Evolutionary conservation across 1,140 invertebrate species (phyloP), one percentile per base, ranked within the genome.

Genomic region (Battus philenor): DNA sequence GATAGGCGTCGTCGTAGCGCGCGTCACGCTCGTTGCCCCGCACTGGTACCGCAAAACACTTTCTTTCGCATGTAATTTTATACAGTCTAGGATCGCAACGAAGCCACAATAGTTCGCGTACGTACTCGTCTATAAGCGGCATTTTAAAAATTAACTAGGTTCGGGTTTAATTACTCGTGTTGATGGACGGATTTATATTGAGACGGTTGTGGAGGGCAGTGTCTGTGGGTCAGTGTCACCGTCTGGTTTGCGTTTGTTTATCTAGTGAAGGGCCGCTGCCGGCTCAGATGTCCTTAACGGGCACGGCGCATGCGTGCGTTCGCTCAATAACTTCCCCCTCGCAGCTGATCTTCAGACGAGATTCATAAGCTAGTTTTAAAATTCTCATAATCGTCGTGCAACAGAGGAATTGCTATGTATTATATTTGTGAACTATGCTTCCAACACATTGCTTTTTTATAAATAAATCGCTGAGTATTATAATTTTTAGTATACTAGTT

Each of bases 31-130:
- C 43, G 56, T 30, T 66, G 65, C 41, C 53, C 45, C 62, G 59
- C 50, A 66, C 62, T 54, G 52, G 39, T 34, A 59, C 48, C 47
- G 46, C 54, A 38, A 52, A 60, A 59, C 68, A 82, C 78, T 82
- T 82, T 82, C 77, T 77, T 79, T 77, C 68, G 57, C 61, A 70
- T 64, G 64, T 65, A 54, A 67, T 62, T 62, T 59, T 67, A 59
- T 68, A 45, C 8, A 44, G n/a, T 38, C 22, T 44, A 20, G 18
- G 31, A 53, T 31, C 27, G 41, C 17, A 30, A n/a, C 39, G 9
- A 31, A 44, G 9, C 27, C 41, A 18, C 41, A 22, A 22, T 10
- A 31, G 18, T 44, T 32, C 16, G 10, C 18, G 30, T 16, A 44
- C 7, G 16, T 12, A 30, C 16, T 5, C 7, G 20, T 10, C 16